These are phyloP conservation scores for Syrrhaptes paradoxus DNA, from an alignment of 2,113 vertebrate genomes.

Conservation along the genomic window DNA sequence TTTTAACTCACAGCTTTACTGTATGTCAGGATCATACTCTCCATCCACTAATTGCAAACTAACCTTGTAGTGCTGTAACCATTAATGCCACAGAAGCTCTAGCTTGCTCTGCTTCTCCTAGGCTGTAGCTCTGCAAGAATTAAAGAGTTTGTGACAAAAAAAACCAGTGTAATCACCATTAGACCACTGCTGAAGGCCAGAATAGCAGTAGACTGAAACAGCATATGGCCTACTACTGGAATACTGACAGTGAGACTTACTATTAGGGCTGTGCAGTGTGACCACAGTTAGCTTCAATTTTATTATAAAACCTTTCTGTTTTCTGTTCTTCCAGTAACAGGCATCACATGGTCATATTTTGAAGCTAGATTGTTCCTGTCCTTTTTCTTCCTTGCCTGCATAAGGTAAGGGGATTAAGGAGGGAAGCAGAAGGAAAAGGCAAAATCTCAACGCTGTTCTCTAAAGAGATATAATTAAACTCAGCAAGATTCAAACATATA, in stretches of 20 bases:
- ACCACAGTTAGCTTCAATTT: neutral
- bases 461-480: neutral
- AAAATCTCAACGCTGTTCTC: neutral
- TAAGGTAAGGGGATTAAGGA: accelerated
- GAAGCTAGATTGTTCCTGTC: neutral
- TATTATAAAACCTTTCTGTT: neutral
- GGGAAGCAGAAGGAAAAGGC: neutral
- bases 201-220: neutral
- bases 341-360: neutral
- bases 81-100: neutral
- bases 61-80: neutral
- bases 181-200: neutral
- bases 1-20: neutral
- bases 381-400: neutral
- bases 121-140: neutral
- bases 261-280: neutral
- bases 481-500: neutral
- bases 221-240: neutral
- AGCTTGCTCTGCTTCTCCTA: neutral
- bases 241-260: neutral
- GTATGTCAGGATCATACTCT: neutral
- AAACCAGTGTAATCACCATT: neutral
- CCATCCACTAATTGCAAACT: neutral
- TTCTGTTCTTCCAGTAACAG: neutral
- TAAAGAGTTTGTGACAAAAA: neutral